Evolutionary conservation across 2,113 vertebrate genomes (phyloP).

Genomic region (Caracal caracal): DNA sequence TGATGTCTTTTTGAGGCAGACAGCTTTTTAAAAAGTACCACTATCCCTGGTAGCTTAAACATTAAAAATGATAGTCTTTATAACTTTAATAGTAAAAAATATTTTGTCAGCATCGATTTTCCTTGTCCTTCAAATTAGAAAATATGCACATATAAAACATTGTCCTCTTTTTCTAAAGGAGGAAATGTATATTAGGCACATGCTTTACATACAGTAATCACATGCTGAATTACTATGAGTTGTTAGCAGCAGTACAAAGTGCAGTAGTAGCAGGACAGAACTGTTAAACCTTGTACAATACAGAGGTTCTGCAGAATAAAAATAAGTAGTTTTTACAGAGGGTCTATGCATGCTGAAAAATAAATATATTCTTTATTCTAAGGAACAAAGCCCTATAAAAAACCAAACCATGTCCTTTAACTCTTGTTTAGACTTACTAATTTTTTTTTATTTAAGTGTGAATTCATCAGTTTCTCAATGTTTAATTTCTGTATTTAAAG

Average conservation of each 20-base stretch:
- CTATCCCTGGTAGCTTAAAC: not conserved
- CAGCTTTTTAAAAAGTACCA: not conserved
- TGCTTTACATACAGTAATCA: not conserved
- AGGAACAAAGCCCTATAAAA: not conserved
- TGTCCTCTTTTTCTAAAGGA: not conserved
- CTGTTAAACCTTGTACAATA: not conserved
- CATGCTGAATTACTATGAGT: not conserved
- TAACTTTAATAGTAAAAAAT: not conserved
- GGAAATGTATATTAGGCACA: not conserved
- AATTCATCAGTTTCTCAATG: not conserved
- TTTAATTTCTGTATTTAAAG: not conserved
- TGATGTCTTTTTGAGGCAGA: not conserved
- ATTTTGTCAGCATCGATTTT: not conserved
- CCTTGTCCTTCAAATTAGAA: not conserved
- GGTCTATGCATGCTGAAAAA: not conserved
- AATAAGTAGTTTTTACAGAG: too few species aligned
- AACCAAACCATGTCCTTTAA: not conserved
- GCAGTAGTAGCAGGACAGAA: too few species aligned
- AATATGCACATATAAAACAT: not conserved
- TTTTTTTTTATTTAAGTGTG: not conserved
- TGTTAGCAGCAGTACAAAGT: too few species aligned
- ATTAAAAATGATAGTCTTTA: not conserved
- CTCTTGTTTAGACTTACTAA: not conserved
- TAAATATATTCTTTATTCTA: not conserved
- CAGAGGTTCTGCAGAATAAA: too few species aligned